phyloP scores from a whole-genome alignment of 2,797 vertebrate genomes.

The Pseudocheirus occidentalis region DNA sequence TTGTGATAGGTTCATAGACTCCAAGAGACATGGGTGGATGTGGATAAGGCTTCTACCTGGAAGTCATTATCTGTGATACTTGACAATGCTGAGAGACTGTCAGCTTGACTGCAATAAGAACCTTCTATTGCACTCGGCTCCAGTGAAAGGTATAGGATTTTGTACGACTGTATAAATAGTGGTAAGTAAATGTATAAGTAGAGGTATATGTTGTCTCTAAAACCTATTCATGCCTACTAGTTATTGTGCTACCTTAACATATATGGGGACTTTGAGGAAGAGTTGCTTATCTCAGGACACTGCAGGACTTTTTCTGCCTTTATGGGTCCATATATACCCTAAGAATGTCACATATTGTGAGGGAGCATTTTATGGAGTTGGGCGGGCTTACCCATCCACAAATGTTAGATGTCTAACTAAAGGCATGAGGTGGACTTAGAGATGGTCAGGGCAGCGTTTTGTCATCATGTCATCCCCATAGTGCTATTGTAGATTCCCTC shows the following conservation, averaged over 20 bases:
- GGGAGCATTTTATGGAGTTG: background rate
- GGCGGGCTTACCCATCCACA: background rate
- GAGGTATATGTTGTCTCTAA: background rate
- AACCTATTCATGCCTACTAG: background rate
- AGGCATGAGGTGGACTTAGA: background rate
- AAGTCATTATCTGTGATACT: background rate
- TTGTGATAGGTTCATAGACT: background rate
- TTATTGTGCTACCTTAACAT: no score
- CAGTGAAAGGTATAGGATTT: background rate
- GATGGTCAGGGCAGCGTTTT: background rate
- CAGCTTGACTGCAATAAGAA: background rate
- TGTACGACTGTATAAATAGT: no score
- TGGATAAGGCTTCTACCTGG: background rate
- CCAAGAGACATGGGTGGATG: rapidly evolving
- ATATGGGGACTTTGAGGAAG: background rate
- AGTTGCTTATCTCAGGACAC: background rate
- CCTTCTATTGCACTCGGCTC: background rate
- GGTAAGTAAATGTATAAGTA: background rate
- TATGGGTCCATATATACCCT: rapidly evolving
- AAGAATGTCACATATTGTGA: background rate
- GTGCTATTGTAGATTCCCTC: background rate
- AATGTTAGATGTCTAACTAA: background rate
- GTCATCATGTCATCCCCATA: no score
- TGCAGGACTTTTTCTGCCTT: background rate
- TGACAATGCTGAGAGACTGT: background rate